Percentiles rank a stretch among this genome's conserved stretches.
Conservation (phyloP, 1,140 invertebrate species). For the Oncopodura yosiiana region DNA sequence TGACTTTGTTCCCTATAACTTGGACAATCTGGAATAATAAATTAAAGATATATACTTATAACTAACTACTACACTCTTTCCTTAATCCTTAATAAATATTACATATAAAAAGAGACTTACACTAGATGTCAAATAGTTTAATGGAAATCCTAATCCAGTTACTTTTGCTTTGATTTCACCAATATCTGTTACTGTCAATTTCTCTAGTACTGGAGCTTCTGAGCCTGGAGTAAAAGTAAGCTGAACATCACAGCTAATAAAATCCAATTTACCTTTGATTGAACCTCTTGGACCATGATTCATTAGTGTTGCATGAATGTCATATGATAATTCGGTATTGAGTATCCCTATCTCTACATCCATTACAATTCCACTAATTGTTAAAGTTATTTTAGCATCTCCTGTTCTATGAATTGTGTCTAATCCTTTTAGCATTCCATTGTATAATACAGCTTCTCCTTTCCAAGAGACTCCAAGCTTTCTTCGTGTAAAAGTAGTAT, state of each 20-base stretch:
- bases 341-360: constrained; percentile 22
- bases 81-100: no score
- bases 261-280: constrained; percentile 14
- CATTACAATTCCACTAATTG: constrained; percentile 9
- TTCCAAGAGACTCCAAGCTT: constrained; percentile 19
- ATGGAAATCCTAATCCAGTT: constrained; percentile 13
- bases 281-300: constrained; percentile 22
- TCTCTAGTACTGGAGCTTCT: constrained; percentile 16
- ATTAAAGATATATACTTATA: no score
- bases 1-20: constrained; percentile 21
- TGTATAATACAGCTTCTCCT: constrained; percentile 21
- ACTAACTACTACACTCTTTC: no score
- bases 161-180: constrained; percentile 16
- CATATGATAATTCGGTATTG: constrained; percentile 15
- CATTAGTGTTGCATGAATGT: constrained; percentile 24
- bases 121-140: constrained; percentile 20
- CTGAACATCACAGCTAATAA: constrained; percentile 20
- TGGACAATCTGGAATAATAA: constrained; percentile 16
- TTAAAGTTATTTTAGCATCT: constrained; percentile 18
- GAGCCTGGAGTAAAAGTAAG: constrained; percentile 12
- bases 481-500: constrained; percentile 14
- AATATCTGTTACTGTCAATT: constrained; percentile 20
- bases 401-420: constrained; percentile 24
- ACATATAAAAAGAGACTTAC: no score
- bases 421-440: constrained; percentile 21